These are phyloP conservation scores for Helarctos malayanus DNA, from an alignment of 2,797 vertebrate species.

Conservation along the genomic window DNA sequence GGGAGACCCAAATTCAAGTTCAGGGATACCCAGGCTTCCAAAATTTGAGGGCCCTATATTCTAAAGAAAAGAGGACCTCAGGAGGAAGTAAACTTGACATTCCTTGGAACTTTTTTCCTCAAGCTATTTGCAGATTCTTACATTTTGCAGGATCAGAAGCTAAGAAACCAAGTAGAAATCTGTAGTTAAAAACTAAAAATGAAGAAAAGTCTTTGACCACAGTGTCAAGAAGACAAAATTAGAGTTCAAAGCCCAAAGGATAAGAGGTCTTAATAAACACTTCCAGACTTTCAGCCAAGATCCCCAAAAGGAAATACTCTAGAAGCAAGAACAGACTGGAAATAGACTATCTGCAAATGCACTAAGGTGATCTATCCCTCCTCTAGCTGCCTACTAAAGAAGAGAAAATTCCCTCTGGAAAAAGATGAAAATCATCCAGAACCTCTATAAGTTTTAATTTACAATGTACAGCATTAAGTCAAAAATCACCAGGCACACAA, in stretches of 20 bases:
- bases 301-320: background rate
- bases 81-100: background rate
- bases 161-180: constrained; percentile 8
- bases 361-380: background rate
- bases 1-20: background rate
- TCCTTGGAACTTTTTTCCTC: background rate
- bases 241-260: background rate
- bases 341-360: background rate
- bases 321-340: background rate
- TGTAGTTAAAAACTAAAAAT: background rate
- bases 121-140: background rate
- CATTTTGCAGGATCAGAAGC: background rate
- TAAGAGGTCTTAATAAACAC: constrained; percentile 19
- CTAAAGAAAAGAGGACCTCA: background rate
- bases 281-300: background rate
- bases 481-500: background rate
- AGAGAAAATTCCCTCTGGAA: background rate
- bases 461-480: background rate
- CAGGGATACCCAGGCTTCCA: background rate
- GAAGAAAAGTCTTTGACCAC: background rate
- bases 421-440: constrained; percentile 34
- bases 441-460: background rate
- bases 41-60: background rate
- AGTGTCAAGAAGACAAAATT: background rate
- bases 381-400: background rate